Evolutionary conservation across 37 sponge, comb jelly and placozoan genomes (phyloP).

Genomic region (Geodia barretti): DNA sequence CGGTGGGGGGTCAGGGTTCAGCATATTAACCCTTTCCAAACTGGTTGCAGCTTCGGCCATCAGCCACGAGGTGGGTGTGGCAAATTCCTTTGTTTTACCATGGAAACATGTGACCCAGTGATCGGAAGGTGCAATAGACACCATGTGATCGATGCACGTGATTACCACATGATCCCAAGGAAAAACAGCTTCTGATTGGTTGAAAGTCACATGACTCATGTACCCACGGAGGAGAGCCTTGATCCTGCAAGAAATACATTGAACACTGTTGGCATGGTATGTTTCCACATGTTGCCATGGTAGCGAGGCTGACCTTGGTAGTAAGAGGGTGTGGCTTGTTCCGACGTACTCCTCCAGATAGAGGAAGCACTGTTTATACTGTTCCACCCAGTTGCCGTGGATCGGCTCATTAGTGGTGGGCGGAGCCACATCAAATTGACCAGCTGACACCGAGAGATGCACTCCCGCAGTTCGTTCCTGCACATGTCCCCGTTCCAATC

Average conservation of each 20-base stretch:
- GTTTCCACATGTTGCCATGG: not conserved
- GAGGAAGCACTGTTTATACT: constrained; percentile 30
- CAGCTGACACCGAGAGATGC: constrained; percentile 3
- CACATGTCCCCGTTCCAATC: constrained; percentile 34
- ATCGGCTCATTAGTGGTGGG: not conserved
- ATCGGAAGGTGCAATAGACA: constrained; percentile 9
- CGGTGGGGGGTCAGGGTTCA: not conserved
- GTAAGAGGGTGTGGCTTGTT: not conserved
- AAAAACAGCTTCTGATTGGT: not conserved
- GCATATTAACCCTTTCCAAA: not conserved
- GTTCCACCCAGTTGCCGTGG: constrained; percentile 8
- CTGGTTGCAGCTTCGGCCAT: constrained; percentile 41
- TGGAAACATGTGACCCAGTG: constrained; percentile 23
- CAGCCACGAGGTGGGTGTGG: constrained; percentile 34
- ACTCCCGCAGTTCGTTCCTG: not conserved
- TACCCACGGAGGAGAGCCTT: constrained; percentile 21
- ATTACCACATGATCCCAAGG: constrained; percentile 69
- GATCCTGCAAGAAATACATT: not conserved
- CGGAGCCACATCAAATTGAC: too few relatives aligned
- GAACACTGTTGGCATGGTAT: not conserved
- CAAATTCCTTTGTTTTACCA: constrained; percentile 1
- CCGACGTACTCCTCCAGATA: constrained; percentile 6
- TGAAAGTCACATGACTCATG: not conserved
- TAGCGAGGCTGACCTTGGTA: constrained; percentile 33
- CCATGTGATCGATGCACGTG: constrained; percentile 40